Evolutionary conservation across 2,888 invertebrate species (phyloP).

Genomic region (Frankliniella intonsa): DNA sequence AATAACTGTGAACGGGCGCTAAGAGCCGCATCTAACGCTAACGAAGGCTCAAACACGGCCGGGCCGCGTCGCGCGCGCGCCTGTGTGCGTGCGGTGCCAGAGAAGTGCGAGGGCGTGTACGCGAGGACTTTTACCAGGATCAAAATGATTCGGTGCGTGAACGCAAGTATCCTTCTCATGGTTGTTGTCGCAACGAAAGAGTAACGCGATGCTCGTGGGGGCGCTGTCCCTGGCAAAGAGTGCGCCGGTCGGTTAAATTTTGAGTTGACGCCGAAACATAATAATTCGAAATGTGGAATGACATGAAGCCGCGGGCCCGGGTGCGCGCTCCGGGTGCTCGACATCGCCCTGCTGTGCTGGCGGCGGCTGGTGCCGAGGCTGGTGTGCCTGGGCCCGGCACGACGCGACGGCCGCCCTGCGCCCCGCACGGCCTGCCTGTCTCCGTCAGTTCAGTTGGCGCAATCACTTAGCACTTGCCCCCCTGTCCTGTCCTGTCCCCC

Average conservation of each 20-base stretch:
- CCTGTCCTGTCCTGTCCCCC: background rate
- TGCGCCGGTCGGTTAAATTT: too few relatives aligned
- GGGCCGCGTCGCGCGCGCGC: background rate
- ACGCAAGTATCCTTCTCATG: too few relatives aligned
- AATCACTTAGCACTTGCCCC: constrained; percentile 13
- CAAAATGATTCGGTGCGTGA: too few relatives aligned
- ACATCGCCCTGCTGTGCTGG: background rate
- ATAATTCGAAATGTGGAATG: too few relatives aligned
- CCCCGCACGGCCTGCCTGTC: background rate
- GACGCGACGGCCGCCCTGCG: background rate
- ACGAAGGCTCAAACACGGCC: constrained; percentile 11
- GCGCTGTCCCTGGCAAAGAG: too few relatives aligned
- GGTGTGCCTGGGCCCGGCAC: background rate
- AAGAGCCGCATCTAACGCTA: constrained; percentile 16
- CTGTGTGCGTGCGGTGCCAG: background rate
- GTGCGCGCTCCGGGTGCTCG: too few relatives aligned
- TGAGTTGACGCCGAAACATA: too few relatives aligned
- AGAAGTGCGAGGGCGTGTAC: too few relatives aligned
- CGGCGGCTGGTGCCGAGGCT: background rate
- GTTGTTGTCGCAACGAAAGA: too few relatives aligned
- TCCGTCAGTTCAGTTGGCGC: constrained; percentile 11
- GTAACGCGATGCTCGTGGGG: too few relatives aligned
- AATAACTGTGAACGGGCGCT: constrained; percentile 23
- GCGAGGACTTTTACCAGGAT: too few relatives aligned
- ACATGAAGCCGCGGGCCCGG: too few relatives aligned